phyloP scores from a whole-genome alignment of 2,888 invertebrate genomes.

The Hypomecis atomaria region DNA sequence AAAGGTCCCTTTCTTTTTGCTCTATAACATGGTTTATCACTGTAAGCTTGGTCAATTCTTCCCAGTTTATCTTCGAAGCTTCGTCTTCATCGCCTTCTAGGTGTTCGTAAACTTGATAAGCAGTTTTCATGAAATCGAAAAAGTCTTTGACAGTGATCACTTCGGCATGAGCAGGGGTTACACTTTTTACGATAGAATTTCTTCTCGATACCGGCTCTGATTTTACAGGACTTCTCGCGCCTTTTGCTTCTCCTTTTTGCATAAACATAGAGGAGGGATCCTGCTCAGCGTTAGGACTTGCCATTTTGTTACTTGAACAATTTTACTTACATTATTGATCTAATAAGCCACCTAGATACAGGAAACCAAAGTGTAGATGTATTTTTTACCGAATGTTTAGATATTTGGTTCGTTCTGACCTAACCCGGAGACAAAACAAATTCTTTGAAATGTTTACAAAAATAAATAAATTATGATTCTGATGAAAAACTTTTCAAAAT shows the following conservation, averaged over 20 bases:
- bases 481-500: too few relatives aligned
- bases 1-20: constrained; percentile 75
- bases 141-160: constrained; percentile 88
- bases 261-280: constrained; percentile 75
- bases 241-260: constrained; percentile 60
- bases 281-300: constrained; percentile 65
- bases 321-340: constrained; percentile 55
- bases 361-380: constrained; percentile 14
- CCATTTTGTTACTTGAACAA: constrained; percentile 57
- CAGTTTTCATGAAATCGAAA: constrained; percentile 89
- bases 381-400: neutral
- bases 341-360: constrained; percentile 58
- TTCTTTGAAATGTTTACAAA: constrained; percentile 5
- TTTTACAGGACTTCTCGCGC: constrained; percentile 55
- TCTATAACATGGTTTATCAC: constrained; percentile 79
- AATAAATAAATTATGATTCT: neutral
- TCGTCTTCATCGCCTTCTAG: constrained; percentile 75
- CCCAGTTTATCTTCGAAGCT: constrained; percentile 78
- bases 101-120: constrained; percentile 87
- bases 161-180: constrained; percentile 72
- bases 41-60: constrained; percentile 78
- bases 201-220: constrained; percentile 57
- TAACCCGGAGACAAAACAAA: neutral
- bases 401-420: neutral
- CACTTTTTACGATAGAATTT: constrained; percentile 54